These are phyloP conservation scores for Indicator maculatus DNA, from an alignment of 2,113 vertebrate genomes.

Conservation along the genomic window DNA sequence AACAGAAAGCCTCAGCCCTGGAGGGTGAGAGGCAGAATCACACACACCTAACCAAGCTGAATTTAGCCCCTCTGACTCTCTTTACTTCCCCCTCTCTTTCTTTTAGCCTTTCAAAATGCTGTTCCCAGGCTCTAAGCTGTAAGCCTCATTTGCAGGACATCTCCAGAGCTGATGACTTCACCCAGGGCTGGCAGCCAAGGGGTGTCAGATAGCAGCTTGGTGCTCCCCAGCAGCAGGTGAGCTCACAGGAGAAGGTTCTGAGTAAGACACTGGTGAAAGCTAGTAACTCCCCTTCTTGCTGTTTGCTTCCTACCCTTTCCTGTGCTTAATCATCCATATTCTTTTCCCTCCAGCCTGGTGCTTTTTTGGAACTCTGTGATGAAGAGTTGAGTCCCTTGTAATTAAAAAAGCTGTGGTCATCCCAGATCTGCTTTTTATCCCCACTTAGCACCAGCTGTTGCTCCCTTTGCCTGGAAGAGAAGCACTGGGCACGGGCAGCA, in stretches of 20 bases:
- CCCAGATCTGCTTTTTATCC: background rate
- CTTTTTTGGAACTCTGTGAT: background rate
- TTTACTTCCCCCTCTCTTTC: fast-evolving
- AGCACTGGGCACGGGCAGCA: background rate
- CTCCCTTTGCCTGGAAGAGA: background rate
- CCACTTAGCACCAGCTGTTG: background rate
- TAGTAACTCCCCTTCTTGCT: background rate
- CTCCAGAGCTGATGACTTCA: fast-evolving
- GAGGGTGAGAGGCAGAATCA: background rate
- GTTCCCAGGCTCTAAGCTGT: fast-evolving
- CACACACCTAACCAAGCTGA: background rate
- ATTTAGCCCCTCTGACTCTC: fast-evolving
- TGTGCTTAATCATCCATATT: background rate
- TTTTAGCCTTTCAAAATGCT: background rate
- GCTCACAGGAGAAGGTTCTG: background rate
- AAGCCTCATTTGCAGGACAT: fast-evolving
- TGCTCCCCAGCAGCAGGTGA: background rate
- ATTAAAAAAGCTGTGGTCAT: background rate
- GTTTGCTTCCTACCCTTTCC: background rate
- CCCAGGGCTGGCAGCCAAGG: background rate
- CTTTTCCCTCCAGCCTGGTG: background rate
- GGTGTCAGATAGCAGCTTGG: background rate
- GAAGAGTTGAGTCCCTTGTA: background rate
- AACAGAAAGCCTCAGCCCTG: background rate
- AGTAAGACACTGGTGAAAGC: background rate